Evolutionary conservation across 2,888 invertebrate genomes (phyloP), one percentile per base, ranked within the genome.

Genomic region (Diarsia mendica): DNA sequence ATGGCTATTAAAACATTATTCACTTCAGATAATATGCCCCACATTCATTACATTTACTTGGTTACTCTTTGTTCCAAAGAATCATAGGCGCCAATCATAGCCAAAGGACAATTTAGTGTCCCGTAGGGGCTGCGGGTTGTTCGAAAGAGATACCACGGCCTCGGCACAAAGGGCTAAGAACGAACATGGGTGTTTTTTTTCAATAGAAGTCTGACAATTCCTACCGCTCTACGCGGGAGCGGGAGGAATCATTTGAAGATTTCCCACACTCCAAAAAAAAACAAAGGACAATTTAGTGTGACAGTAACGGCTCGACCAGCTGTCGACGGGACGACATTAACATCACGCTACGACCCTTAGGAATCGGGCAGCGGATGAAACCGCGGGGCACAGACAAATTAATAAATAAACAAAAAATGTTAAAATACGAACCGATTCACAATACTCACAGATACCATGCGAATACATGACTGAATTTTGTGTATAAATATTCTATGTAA

Each of bases 381-480:
- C 23, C 13, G 23, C 55, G 15, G 55, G 15, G 28, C 58, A 18
- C 18, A 18, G 3, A 1, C 28, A 18, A 18, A 9, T 60, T 10
- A 60, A 60, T 33, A 60, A 33, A 58, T 28, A 28, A 58, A 58
- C 18, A 13, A 28, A 13, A 13, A 39, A 39, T 33, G 20, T 20
- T 55, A 39, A 39, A 13, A n/a, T 0, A 63, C 63, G 44, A 44
- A 63, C 63, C 44, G 53, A 13, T 15, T 60, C 15, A 13, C 13
- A 23, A 58, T 67, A 69, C 33, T 51, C 55, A 9, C 58, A n/a
- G 55, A 39, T 33, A 55, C 53, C 6, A 60, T 67, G 20, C n/a
- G 33, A 63, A 79, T 74, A 33, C 73, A 83, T 83, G 79, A 79
- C 51, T 79, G 28, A 67, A 69, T 55, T 49, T 53, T 66, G n/a